Conservation (phyloP, 37 sponge, comb jelly and placozoan genomes). For the Ephydatia muelleri region DNA sequence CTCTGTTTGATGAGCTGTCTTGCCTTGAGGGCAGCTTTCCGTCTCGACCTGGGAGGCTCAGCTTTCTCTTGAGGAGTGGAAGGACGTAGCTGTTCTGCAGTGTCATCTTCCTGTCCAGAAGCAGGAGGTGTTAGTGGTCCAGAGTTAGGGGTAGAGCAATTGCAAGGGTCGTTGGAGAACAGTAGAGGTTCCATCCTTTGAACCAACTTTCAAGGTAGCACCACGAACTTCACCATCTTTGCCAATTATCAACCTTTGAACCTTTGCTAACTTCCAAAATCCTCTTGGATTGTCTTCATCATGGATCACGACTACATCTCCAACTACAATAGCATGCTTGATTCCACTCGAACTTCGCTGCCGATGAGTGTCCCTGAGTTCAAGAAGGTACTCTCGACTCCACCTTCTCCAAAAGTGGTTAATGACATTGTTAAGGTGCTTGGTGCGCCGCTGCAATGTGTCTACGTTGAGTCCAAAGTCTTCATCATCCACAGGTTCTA, state of each 20-base stretch:
- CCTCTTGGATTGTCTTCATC: conserved; percentile 35
- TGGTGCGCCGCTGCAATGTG: conserved; percentile 28
- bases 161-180: conserved; percentile 6
- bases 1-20: neutral
- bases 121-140: neutral
- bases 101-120: neutral
- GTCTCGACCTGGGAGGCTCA: neutral
- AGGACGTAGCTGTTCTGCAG: neutral
- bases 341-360: neutral
- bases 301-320: conserved; percentile 35
- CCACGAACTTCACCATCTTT: conserved; percentile 8
- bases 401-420: conserved; percentile 57
- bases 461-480: conserved; percentile 32
- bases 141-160: neutral
- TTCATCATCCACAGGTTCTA: conserved; percentile 24
- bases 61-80: neutral
- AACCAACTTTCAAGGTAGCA: conserved; percentile 14
- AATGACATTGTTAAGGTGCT: conserved; percentile 33
- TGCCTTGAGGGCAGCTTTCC: neutral
- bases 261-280: conserved; percentile 31
- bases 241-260: conserved; percentile 7
- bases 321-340: neutral
- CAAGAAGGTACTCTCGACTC: conserved; percentile 45
- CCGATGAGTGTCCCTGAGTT: conserved; percentile 28
- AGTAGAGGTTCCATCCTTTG: conserved; percentile 13